These are phyloP conservation scores for Colostygia pectinataria DNA, from an alignment of 2,888 invertebrate genomes.

Conservation along the genomic window DNA sequence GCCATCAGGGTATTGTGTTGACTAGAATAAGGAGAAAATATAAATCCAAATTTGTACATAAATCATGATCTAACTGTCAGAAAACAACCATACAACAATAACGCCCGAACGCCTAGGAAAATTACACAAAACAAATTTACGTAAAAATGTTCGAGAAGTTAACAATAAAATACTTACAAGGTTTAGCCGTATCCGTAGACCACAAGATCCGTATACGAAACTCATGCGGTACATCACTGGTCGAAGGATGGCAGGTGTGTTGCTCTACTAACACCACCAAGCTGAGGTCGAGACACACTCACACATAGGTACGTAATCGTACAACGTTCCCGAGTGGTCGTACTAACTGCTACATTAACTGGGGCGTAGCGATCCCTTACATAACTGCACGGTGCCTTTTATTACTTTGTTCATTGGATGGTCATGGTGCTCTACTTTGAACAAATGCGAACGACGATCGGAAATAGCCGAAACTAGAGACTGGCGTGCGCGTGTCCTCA, in stretches of 20 bases:
- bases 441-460: neutral
- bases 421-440: constrained; percentile 25
- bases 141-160: too few relatives aligned
- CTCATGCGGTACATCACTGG: constrained; percentile 25
- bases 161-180: too few relatives aligned
- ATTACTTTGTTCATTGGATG: constrained; percentile 15
- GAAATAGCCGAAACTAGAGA: too few relatives aligned
- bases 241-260: constrained; percentile 35
- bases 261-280: constrained; percentile 37
- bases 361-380: constrained; percentile 31
- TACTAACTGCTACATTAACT: constrained; percentile 7
- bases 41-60: too few relatives aligned
- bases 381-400: constrained; percentile 35
- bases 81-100: too few relatives aligned
- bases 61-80: too few relatives aligned
- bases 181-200: neutral
- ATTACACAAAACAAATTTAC: too few relatives aligned
- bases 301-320: constrained; percentile 29
- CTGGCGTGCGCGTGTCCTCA: too few relatives aligned
- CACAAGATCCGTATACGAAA: neutral
- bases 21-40: too few relatives aligned
- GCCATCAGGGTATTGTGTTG: too few relatives aligned
- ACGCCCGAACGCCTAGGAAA: too few relatives aligned
- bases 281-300: constrained; percentile 26
- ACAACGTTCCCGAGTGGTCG: constrained; percentile 22